Base-by-base conservation (phyloP, 37 sponge, comb jelly and placozoan genomes). In the Halichondria panicea region DNA sequence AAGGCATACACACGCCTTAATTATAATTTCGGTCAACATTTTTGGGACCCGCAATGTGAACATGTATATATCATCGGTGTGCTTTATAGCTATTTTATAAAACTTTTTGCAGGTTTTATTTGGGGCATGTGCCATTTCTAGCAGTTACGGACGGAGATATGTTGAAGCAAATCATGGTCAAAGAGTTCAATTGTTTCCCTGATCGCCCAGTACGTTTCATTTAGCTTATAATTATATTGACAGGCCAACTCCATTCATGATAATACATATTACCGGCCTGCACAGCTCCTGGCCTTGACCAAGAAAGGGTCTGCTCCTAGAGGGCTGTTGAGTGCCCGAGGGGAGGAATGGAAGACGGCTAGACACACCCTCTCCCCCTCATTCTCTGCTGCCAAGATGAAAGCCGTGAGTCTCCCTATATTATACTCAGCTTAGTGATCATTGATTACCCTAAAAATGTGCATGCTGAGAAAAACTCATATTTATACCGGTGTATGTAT, bases 101-200 rank as follows among this genome's bases (percentile, higher is more conserved):
- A 63, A 21, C 9, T 42, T 39, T 6, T 24, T 35, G 46, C 54
- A 84, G 85, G 38, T 80, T 59, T 33, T 87, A 80, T 46, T 27
- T 72, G 27, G 87, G 87, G 33, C 33, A 45, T 13, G 40, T 46
- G 18, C 81, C 81, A 4, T 25, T 38, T n/a, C 22, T 87, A 6
- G 67, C 60, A 33, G 48, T 80, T 15, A 33, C 48, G 21, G 81
- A 87, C 31, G 13, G 80, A 63, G 87, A 79, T 25, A 57, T 87
- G 44, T 11, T 87, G 43, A 87, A 67, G 30, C 52, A 74, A 31
- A 44, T 87, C 37, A 70, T 63, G 50, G 71, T 79, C 44, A 87
- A 87, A 18, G 44, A 79, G 27, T 80, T 74, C 61, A 30, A 66
- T 19, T 30, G 31, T 4, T 87, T 87, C 48, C 13, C 42, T 13